Conservation (phyloP, 2,113 vertebrate species). For the Scytalopus superciliaris region DNA sequence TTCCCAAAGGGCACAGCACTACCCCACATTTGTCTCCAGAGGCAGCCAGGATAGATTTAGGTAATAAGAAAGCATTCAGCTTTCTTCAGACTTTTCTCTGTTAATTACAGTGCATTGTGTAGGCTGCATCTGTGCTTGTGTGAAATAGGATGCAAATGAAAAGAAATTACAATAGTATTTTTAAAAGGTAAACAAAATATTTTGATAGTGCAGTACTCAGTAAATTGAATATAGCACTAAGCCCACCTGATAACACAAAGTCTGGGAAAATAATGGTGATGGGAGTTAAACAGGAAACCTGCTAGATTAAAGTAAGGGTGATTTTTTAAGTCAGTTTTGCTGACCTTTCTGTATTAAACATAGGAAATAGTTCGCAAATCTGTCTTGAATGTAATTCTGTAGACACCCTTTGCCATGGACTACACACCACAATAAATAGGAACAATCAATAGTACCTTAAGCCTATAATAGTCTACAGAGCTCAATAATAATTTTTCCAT, state of each 20-base stretch:
- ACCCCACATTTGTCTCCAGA: not conserved
- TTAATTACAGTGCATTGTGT: not conserved
- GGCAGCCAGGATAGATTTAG: not conserved
- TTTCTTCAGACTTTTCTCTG: not conserved
- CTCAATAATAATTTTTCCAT: not conserved
- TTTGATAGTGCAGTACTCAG: not conserved
- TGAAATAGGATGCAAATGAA: conserved; percentile 6
- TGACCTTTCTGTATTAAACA: not conserved
- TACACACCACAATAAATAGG: not conserved
- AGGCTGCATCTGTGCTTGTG: not conserved
- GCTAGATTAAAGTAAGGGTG: not conserved
- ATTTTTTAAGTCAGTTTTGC: not conserved
- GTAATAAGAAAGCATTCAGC: not conserved
- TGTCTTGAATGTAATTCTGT: not conserved
- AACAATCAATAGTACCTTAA: not conserved
- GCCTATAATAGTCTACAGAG: not conserved
- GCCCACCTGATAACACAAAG: not conserved
- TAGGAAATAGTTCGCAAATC: not conserved
- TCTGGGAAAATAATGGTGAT: not conserved
- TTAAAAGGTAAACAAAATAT: conserved; percentile 3
- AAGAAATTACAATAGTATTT: conserved; percentile 2
- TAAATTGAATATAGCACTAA: not conserved
- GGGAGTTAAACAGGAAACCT: not conserved
- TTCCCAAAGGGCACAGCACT: not conserved
- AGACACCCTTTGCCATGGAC: not conserved